A percentile compares a stretch with the other conserved stretches of the same genome.
These are phyloP conservation scores for Cinclus cinclus DNA, from an alignment of 2,113 vertebrate genomes.

Conservation along the genomic window DNA sequence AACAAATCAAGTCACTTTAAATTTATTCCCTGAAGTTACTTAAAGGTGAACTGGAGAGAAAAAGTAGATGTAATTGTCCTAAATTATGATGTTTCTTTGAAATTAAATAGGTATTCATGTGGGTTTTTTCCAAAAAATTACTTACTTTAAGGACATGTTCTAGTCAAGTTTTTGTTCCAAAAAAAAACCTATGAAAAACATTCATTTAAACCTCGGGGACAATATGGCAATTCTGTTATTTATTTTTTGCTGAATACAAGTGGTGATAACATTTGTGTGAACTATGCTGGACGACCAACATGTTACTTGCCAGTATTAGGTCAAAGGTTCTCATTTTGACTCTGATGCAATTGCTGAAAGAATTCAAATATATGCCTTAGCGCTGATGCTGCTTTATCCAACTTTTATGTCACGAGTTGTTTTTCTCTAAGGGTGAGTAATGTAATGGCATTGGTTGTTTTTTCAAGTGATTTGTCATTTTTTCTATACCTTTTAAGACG, in stretches of 20 bases:
- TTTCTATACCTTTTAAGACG: neutral
- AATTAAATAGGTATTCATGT: neutral
- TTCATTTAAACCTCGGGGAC: neutral
- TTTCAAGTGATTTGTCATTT: neutral
- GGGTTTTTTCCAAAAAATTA: neutral
- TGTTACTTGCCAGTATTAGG: neutral
- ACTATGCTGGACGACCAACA: rapidly evolving
- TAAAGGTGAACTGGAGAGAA: neutral
- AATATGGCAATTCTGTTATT: neutral
- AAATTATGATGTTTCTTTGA: neutral
- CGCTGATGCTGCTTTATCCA: neutral
- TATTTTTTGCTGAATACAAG: neutral
- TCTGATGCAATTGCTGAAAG: neutral
- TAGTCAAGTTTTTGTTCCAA: neutral
- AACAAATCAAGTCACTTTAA: neutral
- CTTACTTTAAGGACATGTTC: neutral
- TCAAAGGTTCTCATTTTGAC: neutral
- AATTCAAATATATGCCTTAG: neutral
- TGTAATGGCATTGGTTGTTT: neutral
- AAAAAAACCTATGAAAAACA: neutral
- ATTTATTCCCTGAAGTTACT: neutral
- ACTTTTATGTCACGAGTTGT: neutral
- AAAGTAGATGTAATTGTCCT: neutral
- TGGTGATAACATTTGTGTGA: neutral
- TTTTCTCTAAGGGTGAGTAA: neutral